Evolutionary conservation across 1,140 invertebrate species (phyloP).

Genomic region (Lordiphosa collinella): DNA sequence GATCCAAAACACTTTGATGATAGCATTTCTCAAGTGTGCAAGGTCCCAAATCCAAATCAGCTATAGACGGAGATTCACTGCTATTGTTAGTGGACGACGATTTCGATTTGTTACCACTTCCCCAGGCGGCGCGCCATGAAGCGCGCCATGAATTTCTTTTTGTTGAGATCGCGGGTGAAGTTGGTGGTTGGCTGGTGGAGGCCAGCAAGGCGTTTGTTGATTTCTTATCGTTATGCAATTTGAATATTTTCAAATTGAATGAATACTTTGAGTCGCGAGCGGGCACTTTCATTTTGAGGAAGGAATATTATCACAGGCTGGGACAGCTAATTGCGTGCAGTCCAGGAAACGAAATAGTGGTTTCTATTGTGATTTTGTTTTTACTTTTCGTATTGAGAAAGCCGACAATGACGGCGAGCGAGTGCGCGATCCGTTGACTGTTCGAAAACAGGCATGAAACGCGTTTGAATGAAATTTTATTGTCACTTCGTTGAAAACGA

Average conservation of each 20-base stretch:
- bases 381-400: slow-evolving; percentile 12
- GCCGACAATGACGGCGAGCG: slow-evolving; percentile 10
- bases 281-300: slow-evolving; percentile 70
- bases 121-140: slow-evolving; percentile 58
- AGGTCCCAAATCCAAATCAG: neutral
- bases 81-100: neutral
- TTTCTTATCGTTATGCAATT: slow-evolving; percentile 78
- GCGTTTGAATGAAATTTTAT: slow-evolving; percentile 76
- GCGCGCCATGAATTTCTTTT: slow-evolving; percentile 71
- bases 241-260: slow-evolving; percentile 78
- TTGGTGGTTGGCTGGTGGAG: slow-evolving; percentile 29
- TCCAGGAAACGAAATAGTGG: neutral
- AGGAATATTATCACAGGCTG: neutral
- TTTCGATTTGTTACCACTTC: slow-evolving; percentile 15
- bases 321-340: neutral
- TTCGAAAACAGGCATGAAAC: slow-evolving; percentile 67
- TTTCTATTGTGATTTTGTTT: slow-evolving; percentile 4
- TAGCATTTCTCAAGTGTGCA: slow-evolving; percentile 6
- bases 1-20: slow-evolving; percentile 5
- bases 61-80: neutral
- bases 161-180: slow-evolving; percentile 69
- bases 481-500: slow-evolving; percentile 57
- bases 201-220: slow-evolving; percentile 70
- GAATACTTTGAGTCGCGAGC: slow-evolving; percentile 69
- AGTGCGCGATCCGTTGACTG: slow-evolving; percentile 50